Percentiles rank a stretch among this genome's conserved stretches.
These are phyloP conservation scores for Neosilurus hyrtlii DNA, from an alignment of 2,797 vertebrate species.

Conservation along the genomic window DNA sequence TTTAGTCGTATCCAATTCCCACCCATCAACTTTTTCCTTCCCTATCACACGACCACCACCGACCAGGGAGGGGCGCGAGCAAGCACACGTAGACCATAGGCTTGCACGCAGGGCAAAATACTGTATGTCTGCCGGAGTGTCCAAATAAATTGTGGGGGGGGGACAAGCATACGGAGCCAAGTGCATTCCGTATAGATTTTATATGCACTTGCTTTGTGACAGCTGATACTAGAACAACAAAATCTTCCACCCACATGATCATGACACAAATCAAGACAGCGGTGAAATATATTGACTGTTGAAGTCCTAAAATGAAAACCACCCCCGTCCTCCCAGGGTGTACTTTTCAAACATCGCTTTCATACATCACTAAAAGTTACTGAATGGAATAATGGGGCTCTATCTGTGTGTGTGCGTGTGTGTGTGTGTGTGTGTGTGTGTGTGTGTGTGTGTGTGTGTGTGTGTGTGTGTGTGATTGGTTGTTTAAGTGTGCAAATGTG, in stretches of 20 bases:
- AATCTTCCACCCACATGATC: slow-evolving; percentile 6
- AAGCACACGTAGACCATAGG: neutral
- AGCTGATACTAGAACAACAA: neutral
- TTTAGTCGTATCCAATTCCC: too few species aligned
- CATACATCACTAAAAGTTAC: slow-evolving; percentile 47
- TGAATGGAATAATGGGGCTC: slow-evolving; percentile 27
- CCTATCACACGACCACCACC: too few species aligned
- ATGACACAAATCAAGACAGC: slow-evolving; percentile 13
- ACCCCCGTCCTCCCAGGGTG: slow-evolving; percentile 11
- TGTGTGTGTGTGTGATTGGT: slow-evolving; percentile 2
- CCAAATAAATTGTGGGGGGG: too few species aligned
- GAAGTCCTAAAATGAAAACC: slow-evolving; percentile 10
- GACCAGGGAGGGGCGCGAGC: too few species aligned
- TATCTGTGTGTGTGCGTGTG: neutral
- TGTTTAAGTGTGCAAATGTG: slow-evolving; percentile 17
- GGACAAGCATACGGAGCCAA: too few species aligned
- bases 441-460: neutral
- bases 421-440: neutral
- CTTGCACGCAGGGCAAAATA: neutral
- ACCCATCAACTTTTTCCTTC: too few species aligned
- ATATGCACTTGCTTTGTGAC: neutral
- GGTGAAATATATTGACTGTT: slow-evolving; percentile 16
- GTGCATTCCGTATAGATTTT: neutral
- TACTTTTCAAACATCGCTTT: slow-evolving; percentile 8
- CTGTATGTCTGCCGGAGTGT: neutral